Conservation (phyloP, 2,888 invertebrate species). For the Auanema freiburgensis region DNA sequence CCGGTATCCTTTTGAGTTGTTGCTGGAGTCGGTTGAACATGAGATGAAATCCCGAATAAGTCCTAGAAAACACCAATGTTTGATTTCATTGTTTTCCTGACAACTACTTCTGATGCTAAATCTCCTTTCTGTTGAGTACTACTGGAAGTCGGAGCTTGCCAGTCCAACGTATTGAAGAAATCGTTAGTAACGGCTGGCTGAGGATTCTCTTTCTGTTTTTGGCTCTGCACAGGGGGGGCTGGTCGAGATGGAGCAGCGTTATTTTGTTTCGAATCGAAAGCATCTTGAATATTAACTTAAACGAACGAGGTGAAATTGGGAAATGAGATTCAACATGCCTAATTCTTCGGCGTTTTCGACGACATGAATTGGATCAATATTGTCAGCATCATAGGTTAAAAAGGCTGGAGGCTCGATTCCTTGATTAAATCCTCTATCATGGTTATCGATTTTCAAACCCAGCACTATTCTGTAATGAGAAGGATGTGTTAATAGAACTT, state of each 20-base stretch:
- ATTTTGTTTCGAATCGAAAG: neutral
- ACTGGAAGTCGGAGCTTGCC: too few relatives aligned
- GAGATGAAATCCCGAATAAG: too few relatives aligned
- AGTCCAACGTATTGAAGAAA: too few relatives aligned
- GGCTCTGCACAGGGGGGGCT: neutral
- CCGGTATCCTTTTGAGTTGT: too few relatives aligned
- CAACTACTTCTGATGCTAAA: too few relatives aligned
- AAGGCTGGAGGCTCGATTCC: conserved; percentile 10
- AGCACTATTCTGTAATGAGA: conserved; percentile 15
- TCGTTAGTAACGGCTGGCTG: too few relatives aligned
- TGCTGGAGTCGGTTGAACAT: too few relatives aligned
- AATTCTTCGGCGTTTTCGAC: conserved; percentile 25
- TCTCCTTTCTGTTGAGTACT: too few relatives aligned
- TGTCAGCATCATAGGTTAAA: conserved; percentile 21
- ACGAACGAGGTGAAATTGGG: neutral
- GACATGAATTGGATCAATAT: conserved; percentile 16
- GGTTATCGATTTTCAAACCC: conserved; percentile 15
- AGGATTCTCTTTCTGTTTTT: too few relatives aligned
- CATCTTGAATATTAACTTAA: neutral
- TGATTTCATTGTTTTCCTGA: too few relatives aligned
- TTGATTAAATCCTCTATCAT: conserved; percentile 20
- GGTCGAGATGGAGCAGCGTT: neutral
- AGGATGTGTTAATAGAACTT: neutral
- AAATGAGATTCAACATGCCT: conserved; percentile 16
- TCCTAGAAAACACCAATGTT: too few relatives aligned